A percentile compares a stretch with the other conserved stretches of the same genome.
These are phyloP conservation scores for Ypsolopha sequella DNA, from an alignment of 2,888 invertebrate genomes.

Conservation along the genomic window DNA sequence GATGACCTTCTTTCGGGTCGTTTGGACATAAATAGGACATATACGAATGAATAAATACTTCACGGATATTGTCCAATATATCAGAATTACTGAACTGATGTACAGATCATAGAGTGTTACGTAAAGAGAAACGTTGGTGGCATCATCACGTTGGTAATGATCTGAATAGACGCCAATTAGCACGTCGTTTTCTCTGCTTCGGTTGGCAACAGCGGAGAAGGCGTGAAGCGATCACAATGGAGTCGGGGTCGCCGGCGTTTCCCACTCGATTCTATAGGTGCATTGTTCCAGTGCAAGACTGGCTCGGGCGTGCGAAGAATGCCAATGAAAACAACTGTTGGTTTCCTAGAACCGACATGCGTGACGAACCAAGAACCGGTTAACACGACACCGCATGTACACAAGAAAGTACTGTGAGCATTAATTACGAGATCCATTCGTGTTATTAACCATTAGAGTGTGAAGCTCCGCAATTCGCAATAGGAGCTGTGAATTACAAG, in stretches of 20 bases:
- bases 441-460: not conserved
- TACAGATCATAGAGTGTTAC: not conserved
- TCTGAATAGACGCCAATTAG: conserved; percentile 29
- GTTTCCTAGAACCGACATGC: conserved; percentile 57
- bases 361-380: conserved; percentile 52
- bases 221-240: conserved; percentile 28
- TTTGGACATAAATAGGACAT: conserved; percentile 41
- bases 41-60: conserved; percentile 46
- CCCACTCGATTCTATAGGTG: conserved; percentile 15
- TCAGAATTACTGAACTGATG: not conserved
- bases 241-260: conserved; percentile 30
- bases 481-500: no score
- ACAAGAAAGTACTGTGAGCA: conserved; percentile 38
- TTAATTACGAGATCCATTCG: conserved; percentile 35
- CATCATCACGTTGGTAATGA: conserved; percentile 14
- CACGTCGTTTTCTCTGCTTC: conserved; percentile 25
- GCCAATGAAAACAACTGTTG: conserved; percentile 59
- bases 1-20: conserved; percentile 56
- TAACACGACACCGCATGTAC: conserved; percentile 50
- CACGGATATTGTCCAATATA: conserved; percentile 28
- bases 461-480: no score
- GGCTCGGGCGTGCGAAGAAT: conserved; percentile 44
- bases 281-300: conserved; percentile 1
- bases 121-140: not conserved
- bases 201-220: conserved; percentile 26